A percentile compares a stretch with the other conserved stretches of the same genome.
Conservation (phyloP, 2,888 invertebrate species). For the Harmothoe impar region DNA sequence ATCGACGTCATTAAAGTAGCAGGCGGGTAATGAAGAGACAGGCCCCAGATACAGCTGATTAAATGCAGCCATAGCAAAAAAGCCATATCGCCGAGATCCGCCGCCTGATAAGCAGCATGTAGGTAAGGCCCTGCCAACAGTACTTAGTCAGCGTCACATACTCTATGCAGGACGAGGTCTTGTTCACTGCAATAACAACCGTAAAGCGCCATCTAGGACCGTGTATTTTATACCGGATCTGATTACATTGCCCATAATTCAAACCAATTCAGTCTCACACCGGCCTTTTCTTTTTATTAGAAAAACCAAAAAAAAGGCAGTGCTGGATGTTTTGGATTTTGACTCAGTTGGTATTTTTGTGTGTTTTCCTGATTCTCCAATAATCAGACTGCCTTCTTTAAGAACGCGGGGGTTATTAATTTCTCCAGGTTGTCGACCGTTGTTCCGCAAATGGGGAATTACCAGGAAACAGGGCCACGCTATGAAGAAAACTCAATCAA, state of each 20-base stretch:
- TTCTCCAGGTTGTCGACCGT: conserved; percentile 15
- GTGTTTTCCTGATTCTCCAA: conserved; percentile 35
- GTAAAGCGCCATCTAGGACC: neutral
- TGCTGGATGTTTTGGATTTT: neutral
- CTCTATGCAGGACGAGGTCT: neutral
- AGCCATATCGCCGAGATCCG: neutral
- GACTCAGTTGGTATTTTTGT: neutral
- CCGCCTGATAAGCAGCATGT: conserved; percentile 15
- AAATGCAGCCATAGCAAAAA: neutral
- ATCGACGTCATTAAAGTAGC: conserved; percentile 29
- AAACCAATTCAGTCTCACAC: neutral
- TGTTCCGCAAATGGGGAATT: conserved; percentile 42
- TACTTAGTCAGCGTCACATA: neutral
- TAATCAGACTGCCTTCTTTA: conserved; percentile 6
- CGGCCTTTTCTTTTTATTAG: neutral
- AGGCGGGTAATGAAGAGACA: conserved; percentile 1
- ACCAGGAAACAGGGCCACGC: neutral
- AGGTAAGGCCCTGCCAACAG: neutral
- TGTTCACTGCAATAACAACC: neutral
- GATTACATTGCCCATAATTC: neutral
- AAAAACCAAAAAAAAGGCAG: neutral
- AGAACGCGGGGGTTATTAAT: conserved; percentile 14
- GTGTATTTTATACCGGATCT: conserved; percentile 20
- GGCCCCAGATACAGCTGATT: neutral
- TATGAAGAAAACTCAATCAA: conserved; percentile 19